Evolutionary conservation across 2,797 vertebrate genomes (phyloP), one percentile per base, ranked within the genome.

Genomic region (Perodicticus potto): DNA sequence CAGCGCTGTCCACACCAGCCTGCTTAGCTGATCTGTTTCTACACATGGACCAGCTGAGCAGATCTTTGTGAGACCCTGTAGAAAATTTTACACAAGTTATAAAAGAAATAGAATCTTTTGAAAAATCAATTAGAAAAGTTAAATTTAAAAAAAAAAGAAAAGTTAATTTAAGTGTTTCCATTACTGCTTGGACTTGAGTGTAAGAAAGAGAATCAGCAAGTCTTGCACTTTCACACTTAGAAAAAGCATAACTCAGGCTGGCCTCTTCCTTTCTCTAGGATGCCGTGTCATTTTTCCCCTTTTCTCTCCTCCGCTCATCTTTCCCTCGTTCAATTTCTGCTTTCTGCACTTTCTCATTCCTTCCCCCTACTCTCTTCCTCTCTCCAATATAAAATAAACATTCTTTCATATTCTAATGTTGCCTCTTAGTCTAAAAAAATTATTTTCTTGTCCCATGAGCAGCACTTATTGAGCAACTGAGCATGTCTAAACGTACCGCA

Each of bases 91-190:
- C 34, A n/a, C 32, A n/a, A 67, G 32, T 67, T 67, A 67, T 67
- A 43, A n/a, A 83, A 86, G 37, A 83, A 59, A 81, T 5, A 1
- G 9, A 43, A 43, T 59, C 20, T 70, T 87, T 78, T 65, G 3
- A 59, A 65, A 93, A 77, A 25, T 6, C 32, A 43, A 22, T 27
- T 45, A 14, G 12, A 57, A 86, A 67, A 89, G 22, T 27, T 86
- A 94, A 67, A 17, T 29, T 40, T n/a, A n/a, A 40, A 40, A 40
- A 40, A 40, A 40, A 40, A 40, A 14, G 12, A 57, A 86, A 67
- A 89, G 22, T 27, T 86, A 94, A 67, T 20, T 29, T 40, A 49
- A 73, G n/a, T 91, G n/a, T 76, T 76, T 93, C 6, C n/a, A n/a
- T 1, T 53, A 45, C 34, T 80, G 19, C 65, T 73, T 43, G 61